Percentiles rank a stretch among this genome's conserved stretches.
These are phyloP conservation scores for Ptychadena robeensis DNA, from an alignment of 2,797 vertebrate genomes.

Conservation along the genomic window DNA sequence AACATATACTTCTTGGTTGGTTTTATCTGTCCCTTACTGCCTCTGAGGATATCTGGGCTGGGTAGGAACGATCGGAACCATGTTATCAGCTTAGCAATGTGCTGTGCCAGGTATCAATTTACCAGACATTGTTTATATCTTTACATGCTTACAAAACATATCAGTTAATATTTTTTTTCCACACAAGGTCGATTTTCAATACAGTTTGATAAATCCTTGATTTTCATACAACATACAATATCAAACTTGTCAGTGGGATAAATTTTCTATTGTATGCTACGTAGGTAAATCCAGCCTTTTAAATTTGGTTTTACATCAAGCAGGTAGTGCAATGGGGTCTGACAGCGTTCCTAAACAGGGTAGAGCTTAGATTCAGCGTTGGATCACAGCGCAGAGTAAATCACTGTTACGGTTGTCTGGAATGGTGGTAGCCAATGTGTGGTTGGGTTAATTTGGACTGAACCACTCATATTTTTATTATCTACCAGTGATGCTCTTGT, in stretches of 20 bases:
- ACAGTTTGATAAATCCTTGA: too few relatives aligned
- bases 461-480: background rate
- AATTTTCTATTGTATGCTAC: too few relatives aligned
- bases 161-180: too few relatives aligned
- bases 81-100: background rate
- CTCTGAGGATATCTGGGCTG: background rate
- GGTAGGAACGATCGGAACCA: background rate
- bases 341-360: background rate
- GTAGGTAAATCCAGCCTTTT: too few relatives aligned
- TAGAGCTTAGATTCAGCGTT: background rate
- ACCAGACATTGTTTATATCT: too few relatives aligned
- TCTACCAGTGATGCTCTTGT: conserved; percentile 17
- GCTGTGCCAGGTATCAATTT: too few relatives aligned
- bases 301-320: conserved; percentile 6
- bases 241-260: too few relatives aligned
- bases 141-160: too few relatives aligned
- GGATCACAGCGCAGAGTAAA: background rate
- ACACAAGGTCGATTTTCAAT: too few relatives aligned
- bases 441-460: background rate
- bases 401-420: background rate
- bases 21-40: background rate
- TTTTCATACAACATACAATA: too few relatives aligned
- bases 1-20: background rate
- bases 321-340: too few relatives aligned
- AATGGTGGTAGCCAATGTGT: background rate